Percentiles rank a stretch among this genome's conserved stretches.
phyloP scores from a whole-genome alignment of 2,797 vertebrate genomes.

The Leptoclinus maculatus region DNA sequence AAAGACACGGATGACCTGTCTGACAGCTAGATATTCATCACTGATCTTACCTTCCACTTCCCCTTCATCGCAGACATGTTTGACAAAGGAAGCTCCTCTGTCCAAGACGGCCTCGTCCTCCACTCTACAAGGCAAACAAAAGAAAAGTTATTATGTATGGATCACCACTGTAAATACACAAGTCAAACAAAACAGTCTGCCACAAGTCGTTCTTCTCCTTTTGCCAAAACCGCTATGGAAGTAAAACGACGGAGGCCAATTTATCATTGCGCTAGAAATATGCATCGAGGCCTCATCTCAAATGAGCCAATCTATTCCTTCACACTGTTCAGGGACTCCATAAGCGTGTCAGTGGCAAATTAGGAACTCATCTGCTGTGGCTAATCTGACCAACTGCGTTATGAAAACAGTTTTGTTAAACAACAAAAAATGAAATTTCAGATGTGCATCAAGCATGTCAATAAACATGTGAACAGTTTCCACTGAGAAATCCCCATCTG shows the following conservation, averaged over 20 bases:
- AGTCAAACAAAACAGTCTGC: not conserved
- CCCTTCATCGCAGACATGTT: constrained; percentile 96
- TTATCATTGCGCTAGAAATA: not conserved
- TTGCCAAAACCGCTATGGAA: not conserved
- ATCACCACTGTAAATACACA: not conserved
- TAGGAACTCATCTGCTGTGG: not conserved
- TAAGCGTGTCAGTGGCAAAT: constrained; percentile 23
- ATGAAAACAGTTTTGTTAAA: not conserved
- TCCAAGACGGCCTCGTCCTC: constrained; percentile 98
- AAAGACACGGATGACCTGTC: not conserved
- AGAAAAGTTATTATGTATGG: not conserved
- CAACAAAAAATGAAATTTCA: not conserved
- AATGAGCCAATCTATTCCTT: not conserved
- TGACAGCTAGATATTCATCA: not conserved
- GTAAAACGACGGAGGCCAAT: not conserved
- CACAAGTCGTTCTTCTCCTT: too few relatives aligned
- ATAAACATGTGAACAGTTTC: constrained; percentile 37
- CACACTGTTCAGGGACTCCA: not conserved
- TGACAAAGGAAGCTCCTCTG: constrained; percentile 95
- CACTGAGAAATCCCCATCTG: constrained; percentile 8
- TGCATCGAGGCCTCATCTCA: not conserved
- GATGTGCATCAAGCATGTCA: constrained; percentile 43
- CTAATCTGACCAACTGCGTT: not conserved
- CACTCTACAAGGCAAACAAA: constrained; percentile 82
- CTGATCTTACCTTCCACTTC: constrained; percentile 94